phyloP scores from a whole-genome alignment of 1,140 invertebrate genomes.

The Zaprionus ornatus region DNA sequence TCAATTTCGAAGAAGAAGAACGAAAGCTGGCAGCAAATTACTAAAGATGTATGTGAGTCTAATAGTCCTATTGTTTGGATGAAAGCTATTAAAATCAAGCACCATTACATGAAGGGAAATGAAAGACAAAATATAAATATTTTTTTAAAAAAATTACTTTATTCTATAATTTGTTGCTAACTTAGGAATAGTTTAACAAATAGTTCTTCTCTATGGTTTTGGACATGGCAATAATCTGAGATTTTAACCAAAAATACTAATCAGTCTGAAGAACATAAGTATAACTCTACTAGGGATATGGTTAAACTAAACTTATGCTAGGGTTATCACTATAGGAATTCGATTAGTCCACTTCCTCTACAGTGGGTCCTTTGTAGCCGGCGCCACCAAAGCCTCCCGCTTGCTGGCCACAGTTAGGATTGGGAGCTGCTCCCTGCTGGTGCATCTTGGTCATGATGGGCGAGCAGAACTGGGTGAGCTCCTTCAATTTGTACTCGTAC shows the following conservation, averaged over 20 bases:
- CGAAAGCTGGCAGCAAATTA: too few relatives aligned
- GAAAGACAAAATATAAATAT: not conserved
- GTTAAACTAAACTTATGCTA: too few relatives aligned
- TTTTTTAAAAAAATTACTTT: constrained; percentile 33
- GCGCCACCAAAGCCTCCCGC: constrained; percentile 83
- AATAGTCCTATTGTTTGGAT: too few relatives aligned
- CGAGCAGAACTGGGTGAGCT: constrained; percentile 85
- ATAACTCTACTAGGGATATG: too few relatives aligned
- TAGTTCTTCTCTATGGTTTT: not conserved
- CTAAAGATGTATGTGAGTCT: too few relatives aligned
- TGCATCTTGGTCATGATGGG: constrained; percentile 86
- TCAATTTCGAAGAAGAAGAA: not conserved
- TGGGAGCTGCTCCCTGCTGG: constrained; percentile 71
- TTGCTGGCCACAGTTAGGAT: constrained; percentile 80
- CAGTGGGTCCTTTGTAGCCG: constrained; percentile 85
- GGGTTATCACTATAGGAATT: constrained; percentile 1
- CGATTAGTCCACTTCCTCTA: constrained; percentile 90
- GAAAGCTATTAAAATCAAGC: too few relatives aligned
- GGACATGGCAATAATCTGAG: not conserved
- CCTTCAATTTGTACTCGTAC: constrained; percentile 86
- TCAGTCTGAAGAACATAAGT: constrained; percentile 15
- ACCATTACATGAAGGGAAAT: not conserved
- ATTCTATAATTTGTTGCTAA: constrained; percentile 39
- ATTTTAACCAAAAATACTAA: constrained; percentile 21
- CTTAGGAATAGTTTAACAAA: constrained; percentile 36